Evolutionary conservation across 1,140 invertebrate species (phyloP), one percentile per base, ranked within the genome.

Genomic region (Leptonema lineaticorne): DNA sequence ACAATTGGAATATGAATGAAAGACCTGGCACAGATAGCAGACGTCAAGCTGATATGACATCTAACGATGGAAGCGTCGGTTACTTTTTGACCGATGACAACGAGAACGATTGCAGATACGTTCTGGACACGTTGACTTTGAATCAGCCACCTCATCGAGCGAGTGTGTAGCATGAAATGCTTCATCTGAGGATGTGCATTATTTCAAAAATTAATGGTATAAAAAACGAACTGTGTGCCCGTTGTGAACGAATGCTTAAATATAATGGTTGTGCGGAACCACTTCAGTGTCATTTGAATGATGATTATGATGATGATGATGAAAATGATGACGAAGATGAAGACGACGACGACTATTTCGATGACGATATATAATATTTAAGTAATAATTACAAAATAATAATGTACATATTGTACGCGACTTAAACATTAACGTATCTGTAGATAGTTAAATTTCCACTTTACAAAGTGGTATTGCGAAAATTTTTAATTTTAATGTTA

Each of bases 61-160:
- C 81, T 0, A 81, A 81, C 56, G 81, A 83, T 37, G 80, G 79
- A 3, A 82, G 80, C 50, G 82, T 78, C 53, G 81, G 80, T 5
- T 83, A 83, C 63, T 82, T 81, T 46, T 65, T 83, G 5, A 79
- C 78, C 0, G 77, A 80, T 53, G 79, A 82, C 4, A 77, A 78
- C 1, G 78, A 81, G 3, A 76, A 80, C 28, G 75, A 79, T 6
- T 75, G 76, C 63, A 78, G 78, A 56, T 83, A 80, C 62, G 75
- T 81, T 3, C 81, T 82, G 27, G 80, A 82, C 57, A 83, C 80
- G 0, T 70, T 82, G 16, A 81, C 80, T 0, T 78, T 82, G 68
- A 78, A 76, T 9, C 63, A 78, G 66, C 81, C 81, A 2, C 74
- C 80, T 16, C 79, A 82, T 41, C 72, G 81, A 6, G 79, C 81